Evolutionary conservation across 2,113 vertebrate species (phyloP).

Genomic region (Amphiprion percula): DNA sequence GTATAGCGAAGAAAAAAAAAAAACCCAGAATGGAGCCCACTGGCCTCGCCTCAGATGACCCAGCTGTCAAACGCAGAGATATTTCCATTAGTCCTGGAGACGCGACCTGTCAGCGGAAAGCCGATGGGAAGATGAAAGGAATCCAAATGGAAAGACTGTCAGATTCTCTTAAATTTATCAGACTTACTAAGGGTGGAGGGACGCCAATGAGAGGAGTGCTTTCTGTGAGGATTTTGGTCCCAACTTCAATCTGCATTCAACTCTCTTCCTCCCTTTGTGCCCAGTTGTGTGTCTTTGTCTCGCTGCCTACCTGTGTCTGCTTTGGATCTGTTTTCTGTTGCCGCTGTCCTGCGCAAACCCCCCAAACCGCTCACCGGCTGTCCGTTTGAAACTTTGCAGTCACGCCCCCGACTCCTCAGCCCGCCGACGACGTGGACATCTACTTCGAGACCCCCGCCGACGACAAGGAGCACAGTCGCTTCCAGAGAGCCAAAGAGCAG

Average conservation of each 20-base stretch:
- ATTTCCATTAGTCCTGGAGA: slow-evolving; percentile 67
- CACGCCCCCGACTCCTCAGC: slow-evolving; percentile 88
- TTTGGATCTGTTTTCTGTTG: slow-evolving; percentile 1
- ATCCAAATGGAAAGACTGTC: slow-evolving; percentile 75
- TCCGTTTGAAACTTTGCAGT: slow-evolving; percentile 55
- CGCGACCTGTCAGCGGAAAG: slow-evolving; percentile 62
- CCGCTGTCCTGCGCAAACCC: slow-evolving; percentile 1
- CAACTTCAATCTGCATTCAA: slow-evolving; percentile 30
- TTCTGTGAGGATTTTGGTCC: slow-evolving; percentile 51
- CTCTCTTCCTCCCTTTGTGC: slow-evolving; percentile 13
- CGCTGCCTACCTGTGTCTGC: slow-evolving; percentile 29
- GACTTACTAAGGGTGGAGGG: slow-evolving; percentile 42
- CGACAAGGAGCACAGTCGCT: slow-evolving; percentile 96
- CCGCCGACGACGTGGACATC: slow-evolving; percentile 95
- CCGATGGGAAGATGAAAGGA: slow-evolving; percentile 69
- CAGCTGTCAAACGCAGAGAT: slow-evolving; percentile 57
- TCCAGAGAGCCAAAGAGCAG: slow-evolving; percentile 98
- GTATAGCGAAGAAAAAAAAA: slow-evolving; percentile 6
- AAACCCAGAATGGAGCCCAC: slow-evolving; percentile 34
- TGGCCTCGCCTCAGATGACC: slow-evolving; percentile 44
- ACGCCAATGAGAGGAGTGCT: slow-evolving; percentile 46
- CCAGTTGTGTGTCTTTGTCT: slow-evolving; percentile 28
- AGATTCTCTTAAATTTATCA: slow-evolving; percentile 63
- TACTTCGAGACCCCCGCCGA: slow-evolving; percentile 97
- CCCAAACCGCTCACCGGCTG: slow-evolving; percentile 16